Evolutionary conservation across 2,797 vertebrate species (phyloP), one percentile per base, ranked within the genome.

Genomic region (Meda fulgida): DNA sequence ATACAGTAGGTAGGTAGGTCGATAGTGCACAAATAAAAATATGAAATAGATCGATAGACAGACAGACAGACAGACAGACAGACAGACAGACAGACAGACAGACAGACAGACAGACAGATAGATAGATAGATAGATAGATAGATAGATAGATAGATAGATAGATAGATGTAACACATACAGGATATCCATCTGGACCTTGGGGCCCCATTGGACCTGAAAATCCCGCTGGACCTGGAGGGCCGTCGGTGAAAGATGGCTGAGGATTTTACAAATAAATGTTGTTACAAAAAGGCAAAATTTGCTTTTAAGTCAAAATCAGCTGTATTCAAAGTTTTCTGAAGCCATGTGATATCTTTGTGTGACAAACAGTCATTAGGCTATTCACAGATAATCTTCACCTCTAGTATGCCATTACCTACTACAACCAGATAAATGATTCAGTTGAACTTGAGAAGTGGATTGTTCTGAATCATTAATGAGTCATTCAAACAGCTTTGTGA

Each of bases 181-280:
- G 5, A 51, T 18, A 92, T 81, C 95, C 95, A 0, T 92, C 87
- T 7, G 93, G 94, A 43, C 95, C 95, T 11, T 67, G 89, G 0
- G 90, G 91, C 80, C 95, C 92, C 5, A 40, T 1, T 31, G 14
- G 51, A 69, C 92, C 95, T 2, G 38, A 0, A 0, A 65, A 85
- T 81, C 95, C 95, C 0, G 53, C 94, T 60, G 71, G 34, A 48
- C 95, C 94, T 95, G 96, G 91, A 77, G 87, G 83, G 55, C 53
- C 58, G 21, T 48, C 2, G n/a, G 7, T 1, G 3, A 79, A 4
- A 60, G 36, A 3, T 5, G 5, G 7, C 66, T 71, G 55, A 29
- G 67, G 63, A 80, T 34, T 48, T 48, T 36, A 78, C 18, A 69
- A 58, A 76, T n/a, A 70, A 71, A 8, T 13, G 1, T 9, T 31